Evolutionary conservation across 2,888 invertebrate species (phyloP).

Genomic region (Ophion ventricosus): DNA sequence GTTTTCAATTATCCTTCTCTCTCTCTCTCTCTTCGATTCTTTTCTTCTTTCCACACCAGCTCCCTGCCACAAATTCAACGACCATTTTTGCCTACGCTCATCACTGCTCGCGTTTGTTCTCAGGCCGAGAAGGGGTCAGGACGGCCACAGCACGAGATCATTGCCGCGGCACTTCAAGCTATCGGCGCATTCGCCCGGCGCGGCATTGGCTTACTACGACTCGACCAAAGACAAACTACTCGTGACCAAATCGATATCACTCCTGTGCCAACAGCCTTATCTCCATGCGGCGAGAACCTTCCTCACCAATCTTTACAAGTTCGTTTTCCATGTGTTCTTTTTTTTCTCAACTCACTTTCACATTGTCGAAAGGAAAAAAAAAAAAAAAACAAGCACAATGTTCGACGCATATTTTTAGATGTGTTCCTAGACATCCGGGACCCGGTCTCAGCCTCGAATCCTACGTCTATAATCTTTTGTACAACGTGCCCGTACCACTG

Average conservation of each 20-base stretch:
- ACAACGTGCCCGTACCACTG: conserved; percentile 95
- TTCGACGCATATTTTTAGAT: conserved; percentile 83
- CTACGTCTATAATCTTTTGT: conserved; percentile 97
- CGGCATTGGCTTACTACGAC: conserved; percentile 95
- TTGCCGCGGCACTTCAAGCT: conserved; percentile 95
- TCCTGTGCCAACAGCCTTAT: conserved; percentile 96
- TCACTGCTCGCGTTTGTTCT: conserved; percentile 43
- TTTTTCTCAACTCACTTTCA: too few species aligned
- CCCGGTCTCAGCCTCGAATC: conserved; percentile 94
- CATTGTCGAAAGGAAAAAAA: too few species aligned
- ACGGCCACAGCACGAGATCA: conserved; percentile 91
- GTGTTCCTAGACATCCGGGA: conserved; percentile 91
- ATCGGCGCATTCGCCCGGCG: conserved; percentile 89
- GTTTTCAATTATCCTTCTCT: conserved; percentile 57
- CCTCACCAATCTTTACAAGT: conserved; percentile 94
- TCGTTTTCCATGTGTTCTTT: conserved; percentile 76
- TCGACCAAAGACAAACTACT: conserved; percentile 96
- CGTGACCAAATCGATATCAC: conserved; percentile 97
- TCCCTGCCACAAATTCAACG: neutral
- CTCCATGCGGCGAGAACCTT: conserved; percentile 94
- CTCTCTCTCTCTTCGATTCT: neutral
- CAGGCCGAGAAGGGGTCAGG: conserved; percentile 83
- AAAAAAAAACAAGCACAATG: neutral
- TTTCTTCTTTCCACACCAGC: neutral
- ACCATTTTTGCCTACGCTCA: neutral